Conservation (phyloP, 1,140 invertebrate species). For the Euwallacea similis region DNA sequence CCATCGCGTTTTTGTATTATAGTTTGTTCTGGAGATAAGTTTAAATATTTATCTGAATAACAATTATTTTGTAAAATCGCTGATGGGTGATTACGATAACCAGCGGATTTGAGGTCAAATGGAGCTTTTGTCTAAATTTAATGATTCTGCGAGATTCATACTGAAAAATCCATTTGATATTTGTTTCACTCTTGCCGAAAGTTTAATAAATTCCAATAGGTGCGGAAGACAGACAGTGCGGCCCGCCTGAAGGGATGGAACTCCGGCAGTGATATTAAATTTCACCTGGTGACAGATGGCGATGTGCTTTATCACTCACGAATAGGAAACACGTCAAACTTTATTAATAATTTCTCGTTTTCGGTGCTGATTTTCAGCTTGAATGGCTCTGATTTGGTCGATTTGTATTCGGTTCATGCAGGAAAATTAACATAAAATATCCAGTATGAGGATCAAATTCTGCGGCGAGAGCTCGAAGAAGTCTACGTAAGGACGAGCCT, state of each 20-base stretch:
- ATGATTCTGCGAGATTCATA: background rate
- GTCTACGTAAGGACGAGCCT: too few species aligned
- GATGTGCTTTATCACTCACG: conserved; percentile 45
- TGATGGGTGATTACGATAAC: background rate
- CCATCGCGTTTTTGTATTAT: conserved; percentile 7
- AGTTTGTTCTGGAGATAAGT: background rate
- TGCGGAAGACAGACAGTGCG: conserved; percentile 23
- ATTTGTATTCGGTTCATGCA: too few species aligned
- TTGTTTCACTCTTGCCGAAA: conserved; percentile 27
- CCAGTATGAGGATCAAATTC: too few species aligned
- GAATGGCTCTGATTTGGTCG: too few species aligned
- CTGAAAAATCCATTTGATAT: conserved; percentile 10
- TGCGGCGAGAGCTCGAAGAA: too few species aligned
- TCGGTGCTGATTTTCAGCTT: background rate
- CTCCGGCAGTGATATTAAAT: conserved; percentile 44
- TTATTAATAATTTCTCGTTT: conserved; percentile 40
- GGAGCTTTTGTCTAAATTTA: conserved; percentile 2
- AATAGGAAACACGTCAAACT: conserved; percentile 44
- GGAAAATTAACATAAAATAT: too few species aligned
- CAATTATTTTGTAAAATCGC: background rate
- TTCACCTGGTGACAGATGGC: conserved; percentile 48
- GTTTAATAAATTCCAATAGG: conserved; percentile 38
- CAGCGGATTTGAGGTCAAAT: conserved; percentile 4
- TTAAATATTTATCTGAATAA: background rate
- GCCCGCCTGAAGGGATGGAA: conserved; percentile 33